phyloP scores from a whole-genome alignment of 2,113 vertebrate species.

The Hippocampus barbouri region DNA sequence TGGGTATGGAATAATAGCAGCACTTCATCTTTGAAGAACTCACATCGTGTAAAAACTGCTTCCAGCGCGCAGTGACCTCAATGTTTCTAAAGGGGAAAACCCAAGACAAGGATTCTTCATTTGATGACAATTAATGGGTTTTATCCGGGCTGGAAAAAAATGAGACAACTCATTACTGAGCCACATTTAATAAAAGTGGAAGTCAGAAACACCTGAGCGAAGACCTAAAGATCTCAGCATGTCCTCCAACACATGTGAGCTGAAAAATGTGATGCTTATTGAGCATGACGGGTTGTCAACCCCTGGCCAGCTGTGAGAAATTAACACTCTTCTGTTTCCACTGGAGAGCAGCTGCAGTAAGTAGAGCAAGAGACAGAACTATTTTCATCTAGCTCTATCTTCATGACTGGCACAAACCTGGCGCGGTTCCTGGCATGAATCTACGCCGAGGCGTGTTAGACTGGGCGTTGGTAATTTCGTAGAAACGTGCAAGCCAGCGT shows the following conservation, averaged over 20 bases:
- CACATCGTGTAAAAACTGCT: conserved; percentile 16
- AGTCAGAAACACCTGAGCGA: conserved; percentile 40
- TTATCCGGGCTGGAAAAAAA: not conserved
- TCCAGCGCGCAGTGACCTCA: not conserved
- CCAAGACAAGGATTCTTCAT: not conserved
- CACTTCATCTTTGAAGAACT: conserved; percentile 3
- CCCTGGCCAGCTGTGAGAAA: conserved; percentile 11
- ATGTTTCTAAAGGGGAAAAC: not conserved
- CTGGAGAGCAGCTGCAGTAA: conserved; percentile 30
- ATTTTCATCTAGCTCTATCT: not conserved
- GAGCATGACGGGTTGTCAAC: conserved; percentile 28
- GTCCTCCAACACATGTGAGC: conserved; percentile 19
- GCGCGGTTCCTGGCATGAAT: too few relatives aligned
- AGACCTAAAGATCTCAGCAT: conserved; percentile 21
- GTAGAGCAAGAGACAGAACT: not conserved
- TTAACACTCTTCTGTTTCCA: conserved; percentile 44
- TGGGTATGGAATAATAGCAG: conserved; percentile 9
- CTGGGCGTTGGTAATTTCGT: too few relatives aligned
- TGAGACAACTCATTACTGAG: not conserved
- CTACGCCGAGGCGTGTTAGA: too few relatives aligned
- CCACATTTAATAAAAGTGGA: conserved; percentile 15
- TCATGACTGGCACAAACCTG: too few relatives aligned
- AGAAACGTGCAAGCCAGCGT: too few relatives aligned
- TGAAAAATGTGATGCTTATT: conserved; percentile 28
- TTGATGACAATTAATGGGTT: not conserved